These are phyloP conservation scores for Menidia beryllina DNA, from an alignment of 2,113 vertebrate species.

Conservation along the genomic window DNA sequence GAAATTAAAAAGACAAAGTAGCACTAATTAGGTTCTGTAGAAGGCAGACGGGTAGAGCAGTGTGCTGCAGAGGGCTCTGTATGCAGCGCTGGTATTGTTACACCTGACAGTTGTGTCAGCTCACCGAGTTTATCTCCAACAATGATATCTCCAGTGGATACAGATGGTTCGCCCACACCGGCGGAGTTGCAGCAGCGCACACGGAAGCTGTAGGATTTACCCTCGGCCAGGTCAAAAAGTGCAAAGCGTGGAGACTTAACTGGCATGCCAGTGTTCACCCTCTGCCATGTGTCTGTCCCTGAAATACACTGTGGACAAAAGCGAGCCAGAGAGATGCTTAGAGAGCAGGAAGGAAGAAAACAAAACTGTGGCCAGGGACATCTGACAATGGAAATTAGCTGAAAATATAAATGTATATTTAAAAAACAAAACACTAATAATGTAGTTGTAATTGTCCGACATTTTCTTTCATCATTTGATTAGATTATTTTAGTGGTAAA, in stretches of 20 bases:
- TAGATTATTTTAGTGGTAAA: neutral
- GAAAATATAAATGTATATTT: neutral
- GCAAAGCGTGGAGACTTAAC: slow-evolving; percentile 97
- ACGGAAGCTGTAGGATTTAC: slow-evolving; percentile 93
- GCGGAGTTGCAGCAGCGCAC: slow-evolving; percentile 97
- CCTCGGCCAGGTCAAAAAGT: slow-evolving; percentile 94
- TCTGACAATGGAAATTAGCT: neutral
- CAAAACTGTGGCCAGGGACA: neutral
- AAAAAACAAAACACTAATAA: neutral
- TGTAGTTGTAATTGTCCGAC: neutral
- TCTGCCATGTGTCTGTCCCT: slow-evolving; percentile 93
- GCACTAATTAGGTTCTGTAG: neutral
- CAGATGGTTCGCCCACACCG: slow-evolving; percentile 89
- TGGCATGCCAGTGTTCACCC: slow-evolving; percentile 94
- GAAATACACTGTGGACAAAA: slow-evolving; percentile 84
- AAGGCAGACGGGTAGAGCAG: neutral
- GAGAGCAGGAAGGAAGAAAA: neutral
- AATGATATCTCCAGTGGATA: slow-evolving; percentile 85
- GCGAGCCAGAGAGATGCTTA: slow-evolving; percentile 10
- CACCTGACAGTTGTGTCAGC: slow-evolving; percentile 25
- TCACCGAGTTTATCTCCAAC: slow-evolving; percentile 94
- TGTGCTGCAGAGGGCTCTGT: neutral
- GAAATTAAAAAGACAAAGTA: neutral
- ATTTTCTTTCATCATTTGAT: neutral
- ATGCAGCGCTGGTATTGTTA: neutral